Percentiles rank a stretch among this genome's conserved stretches.
These are phyloP conservation scores for Stenodera caucasica DNA, from an alignment of 2,888 invertebrate species.

Conservation along the genomic window DNA sequence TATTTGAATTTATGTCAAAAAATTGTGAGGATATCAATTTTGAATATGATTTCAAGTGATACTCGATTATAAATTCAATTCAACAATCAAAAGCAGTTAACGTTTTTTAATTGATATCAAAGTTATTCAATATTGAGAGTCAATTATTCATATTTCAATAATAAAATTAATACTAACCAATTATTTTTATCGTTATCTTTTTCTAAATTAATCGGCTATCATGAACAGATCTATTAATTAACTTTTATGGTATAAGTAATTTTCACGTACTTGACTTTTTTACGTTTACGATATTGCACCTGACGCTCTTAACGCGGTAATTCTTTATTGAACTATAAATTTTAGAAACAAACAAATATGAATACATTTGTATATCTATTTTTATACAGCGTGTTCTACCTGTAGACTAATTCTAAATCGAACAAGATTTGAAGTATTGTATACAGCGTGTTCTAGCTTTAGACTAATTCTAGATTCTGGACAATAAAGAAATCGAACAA, in stretches of 20 bases:
- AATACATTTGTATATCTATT: neutral
- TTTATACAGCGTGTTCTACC: too few relatives aligned
- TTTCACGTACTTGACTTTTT: neutral
- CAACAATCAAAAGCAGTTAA: slow-evolving; percentile 24
- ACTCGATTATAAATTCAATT: slow-evolving; percentile 28
- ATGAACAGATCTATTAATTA: neutral
- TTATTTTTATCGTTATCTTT: neutral
- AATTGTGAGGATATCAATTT: slow-evolving; percentile 20
- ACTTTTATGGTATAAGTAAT: neutral
- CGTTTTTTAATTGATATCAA: slow-evolving; percentile 13
- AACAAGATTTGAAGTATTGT: too few relatives aligned
- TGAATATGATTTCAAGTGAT: slow-evolving; percentile 28
- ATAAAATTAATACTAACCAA: neutral
- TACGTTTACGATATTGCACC: neutral
- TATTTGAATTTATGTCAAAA: too few relatives aligned
- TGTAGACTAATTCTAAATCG: too few relatives aligned
- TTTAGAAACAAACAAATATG: neutral
- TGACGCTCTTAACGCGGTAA: neutral
- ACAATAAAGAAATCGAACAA: too few relatives aligned
- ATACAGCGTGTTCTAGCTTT: too few relatives aligned
- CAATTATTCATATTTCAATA: neutral
- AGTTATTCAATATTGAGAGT: slow-evolving; percentile 6
- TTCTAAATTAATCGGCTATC: neutral
- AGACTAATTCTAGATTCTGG: too few relatives aligned
- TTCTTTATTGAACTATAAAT: neutral